phyloP scores from a whole-genome alignment of 1,140 invertebrate species.

The Gerris buenoi region DNA sequence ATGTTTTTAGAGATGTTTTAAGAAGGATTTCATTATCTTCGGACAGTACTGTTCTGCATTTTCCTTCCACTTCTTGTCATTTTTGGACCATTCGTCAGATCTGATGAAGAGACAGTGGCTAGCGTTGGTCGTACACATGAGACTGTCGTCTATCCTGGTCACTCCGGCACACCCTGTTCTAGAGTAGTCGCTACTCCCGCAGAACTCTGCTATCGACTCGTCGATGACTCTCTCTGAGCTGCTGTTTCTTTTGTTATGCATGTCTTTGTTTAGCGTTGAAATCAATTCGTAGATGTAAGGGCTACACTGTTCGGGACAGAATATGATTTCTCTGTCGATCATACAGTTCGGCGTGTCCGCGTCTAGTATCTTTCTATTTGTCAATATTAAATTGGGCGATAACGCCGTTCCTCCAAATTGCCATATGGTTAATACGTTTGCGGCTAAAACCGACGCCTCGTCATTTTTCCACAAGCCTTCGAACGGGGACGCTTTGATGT shows the following conservation, averaged over 20 bases:
- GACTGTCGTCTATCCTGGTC: background rate
- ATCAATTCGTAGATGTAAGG: slow-evolving; percentile 12
- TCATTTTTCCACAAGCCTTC: slow-evolving; percentile 7
- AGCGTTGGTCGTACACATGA: slow-evolving; percentile 1
- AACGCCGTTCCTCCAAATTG: slow-evolving; percentile 12
- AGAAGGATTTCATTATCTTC: background rate
- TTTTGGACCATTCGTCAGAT: background rate
- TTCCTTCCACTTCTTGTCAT: background rate
- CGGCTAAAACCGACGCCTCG: background rate
- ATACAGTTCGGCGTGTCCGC: background rate
- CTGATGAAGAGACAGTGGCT: slow-evolving; percentile 4
- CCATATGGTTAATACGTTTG: slow-evolving; percentile 10
- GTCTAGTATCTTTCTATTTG: slow-evolving; percentile 3
- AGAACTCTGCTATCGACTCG: slow-evolving; percentile 7
- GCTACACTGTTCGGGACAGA: slow-evolving; percentile 11
- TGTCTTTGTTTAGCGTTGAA: background rate
- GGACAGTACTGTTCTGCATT: background rate
- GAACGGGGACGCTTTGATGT: background rate
- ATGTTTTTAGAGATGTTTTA: too few relatives aligned
- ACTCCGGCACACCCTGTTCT: slow-evolving; percentile 8
- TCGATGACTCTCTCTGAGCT: slow-evolving; percentile 4
- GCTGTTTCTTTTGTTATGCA: background rate
- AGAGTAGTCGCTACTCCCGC: slow-evolving; percentile 1
- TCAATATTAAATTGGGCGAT: slow-evolving; percentile 6
- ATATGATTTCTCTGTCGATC: slow-evolving; percentile 10